These are phyloP conservation scores for Sparus aurata DNA, from an alignment of 2,797 vertebrate species.

Conservation along the genomic window DNA sequence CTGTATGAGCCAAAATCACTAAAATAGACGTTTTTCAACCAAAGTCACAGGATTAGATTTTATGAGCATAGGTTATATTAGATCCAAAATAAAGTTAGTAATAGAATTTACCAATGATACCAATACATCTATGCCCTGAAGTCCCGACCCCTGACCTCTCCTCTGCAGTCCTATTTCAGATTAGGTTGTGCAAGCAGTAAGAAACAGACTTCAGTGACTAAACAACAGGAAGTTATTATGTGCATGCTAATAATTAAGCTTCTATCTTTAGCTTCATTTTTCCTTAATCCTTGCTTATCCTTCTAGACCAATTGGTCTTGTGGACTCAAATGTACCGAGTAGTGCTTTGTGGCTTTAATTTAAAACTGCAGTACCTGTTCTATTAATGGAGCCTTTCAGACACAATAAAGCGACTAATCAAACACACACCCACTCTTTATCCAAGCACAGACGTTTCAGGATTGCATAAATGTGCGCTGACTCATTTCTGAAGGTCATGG, in stretches of 20 bases:
- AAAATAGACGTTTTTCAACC: neutral
- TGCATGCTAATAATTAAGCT: neutral
- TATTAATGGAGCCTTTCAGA: neutral
- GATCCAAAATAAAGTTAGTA: neutral
- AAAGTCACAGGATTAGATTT: neutral
- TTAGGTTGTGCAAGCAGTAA: neutral
- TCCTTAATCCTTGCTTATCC: neutral
- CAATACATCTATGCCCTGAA: neutral
- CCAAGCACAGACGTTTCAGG: neutral
- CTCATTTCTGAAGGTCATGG: neutral
- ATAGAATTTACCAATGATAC: neutral
- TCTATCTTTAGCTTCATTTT: neutral
- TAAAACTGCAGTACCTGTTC: too few relatives aligned
- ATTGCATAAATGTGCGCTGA: constrained; percentile 8
- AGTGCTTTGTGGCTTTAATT: neutral
- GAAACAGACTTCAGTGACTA: neutral
- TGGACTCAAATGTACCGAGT: too few relatives aligned
- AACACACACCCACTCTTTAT: constrained; percentile 16
- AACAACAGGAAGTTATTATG: neutral
- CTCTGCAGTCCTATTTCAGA: neutral
- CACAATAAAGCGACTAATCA: neutral
- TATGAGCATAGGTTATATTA: neutral
- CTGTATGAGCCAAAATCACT: neutral
- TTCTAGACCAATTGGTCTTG: neutral
- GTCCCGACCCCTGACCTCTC: neutral